These are phyloP conservation scores for Ophiothrix spiculata DNA, from an alignment of 35 echinoderm and acorn worm species.

Conservation along the genomic window DNA sequence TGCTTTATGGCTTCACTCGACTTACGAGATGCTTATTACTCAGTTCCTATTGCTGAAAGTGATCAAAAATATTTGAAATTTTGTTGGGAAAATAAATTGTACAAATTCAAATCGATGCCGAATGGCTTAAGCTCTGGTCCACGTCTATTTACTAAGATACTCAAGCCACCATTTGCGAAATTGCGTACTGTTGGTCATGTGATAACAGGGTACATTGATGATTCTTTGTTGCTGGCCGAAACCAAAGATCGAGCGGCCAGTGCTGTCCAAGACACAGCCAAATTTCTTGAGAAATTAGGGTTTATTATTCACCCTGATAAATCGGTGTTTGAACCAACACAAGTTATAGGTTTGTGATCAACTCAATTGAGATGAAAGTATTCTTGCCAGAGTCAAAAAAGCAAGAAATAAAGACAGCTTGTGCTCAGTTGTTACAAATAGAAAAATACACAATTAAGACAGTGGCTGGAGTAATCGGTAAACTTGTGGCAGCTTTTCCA, in stretches of 20 bases:
- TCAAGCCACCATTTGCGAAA: constrained; percentile 37
- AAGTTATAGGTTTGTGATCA: constrained; percentile 50
- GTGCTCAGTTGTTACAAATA: constrained; percentile 16
- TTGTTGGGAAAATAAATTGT: constrained; percentile 38
- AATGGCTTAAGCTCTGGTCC: constrained; percentile 62
- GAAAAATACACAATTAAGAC: constrained; percentile 24
- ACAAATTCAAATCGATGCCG: constrained; percentile 48
- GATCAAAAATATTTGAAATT: constrained; percentile 58
- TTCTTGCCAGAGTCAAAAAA: constrained; percentile 33
- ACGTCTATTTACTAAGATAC: constrained; percentile 61
- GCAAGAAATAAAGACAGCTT: constrained; percentile 35
- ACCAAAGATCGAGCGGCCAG: not conserved
- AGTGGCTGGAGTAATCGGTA: constrained; percentile 55
- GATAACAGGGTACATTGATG: constrained; percentile 31
- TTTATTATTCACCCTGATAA: constrained; percentile 68
- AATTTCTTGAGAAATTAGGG: constrained; percentile 38
- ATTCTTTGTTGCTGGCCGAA: constrained; percentile 7
- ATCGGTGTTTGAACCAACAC: constrained; percentile 36
- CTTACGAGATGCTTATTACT: constrained; percentile 70
- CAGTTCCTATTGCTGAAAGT: constrained; percentile 50
- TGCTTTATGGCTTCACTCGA: too few species aligned
- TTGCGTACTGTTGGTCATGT: constrained; percentile 8
- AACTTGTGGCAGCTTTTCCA: constrained; percentile 56
- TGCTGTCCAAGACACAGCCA: constrained; percentile 13
- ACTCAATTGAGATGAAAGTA: constrained; percentile 38